Percentiles rank a stretch among this genome's conserved stretches.
Conservation (phyloP, 2,113 vertebrate species). For the Tylochromis polylepis region DNA sequence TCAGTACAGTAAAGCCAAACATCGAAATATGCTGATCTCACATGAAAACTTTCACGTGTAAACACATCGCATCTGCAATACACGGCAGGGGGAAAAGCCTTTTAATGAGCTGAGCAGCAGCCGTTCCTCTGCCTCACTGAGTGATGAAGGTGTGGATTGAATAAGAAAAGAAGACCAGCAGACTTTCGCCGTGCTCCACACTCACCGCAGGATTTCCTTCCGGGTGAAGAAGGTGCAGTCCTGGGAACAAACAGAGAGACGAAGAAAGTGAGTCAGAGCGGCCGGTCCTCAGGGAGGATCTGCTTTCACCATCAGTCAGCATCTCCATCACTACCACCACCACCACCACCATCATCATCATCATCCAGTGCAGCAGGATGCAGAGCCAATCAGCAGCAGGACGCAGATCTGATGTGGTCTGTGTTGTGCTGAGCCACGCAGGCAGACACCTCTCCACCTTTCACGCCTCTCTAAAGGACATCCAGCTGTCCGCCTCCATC, state of each 20-base stretch:
- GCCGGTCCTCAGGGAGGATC: not conserved
- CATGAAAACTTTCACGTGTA: not conserved
- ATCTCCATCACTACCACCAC: not conserved
- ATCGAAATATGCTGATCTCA: no score
- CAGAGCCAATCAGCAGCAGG: slow-evolving; percentile 18
- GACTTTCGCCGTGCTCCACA: not conserved
- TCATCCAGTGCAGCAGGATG: not conserved
- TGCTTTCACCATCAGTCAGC: slow-evolving; percentile 11
- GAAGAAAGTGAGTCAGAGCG: not conserved
- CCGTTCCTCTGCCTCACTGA: not conserved
- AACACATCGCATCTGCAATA: rapidly evolving
- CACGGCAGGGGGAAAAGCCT: not conserved
- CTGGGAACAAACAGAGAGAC: slow-evolving; percentile 65
- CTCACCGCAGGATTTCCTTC: slow-evolving; percentile 95
- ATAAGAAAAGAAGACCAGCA: not conserved
- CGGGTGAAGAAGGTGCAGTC: slow-evolving; percentile 95
- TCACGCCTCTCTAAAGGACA: not conserved
- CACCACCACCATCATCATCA: not conserved
- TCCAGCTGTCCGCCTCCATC: not conserved
- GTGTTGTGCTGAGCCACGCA: not conserved
- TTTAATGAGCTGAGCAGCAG: not conserved
- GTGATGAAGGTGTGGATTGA: not conserved
- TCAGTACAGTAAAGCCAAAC: not conserved
- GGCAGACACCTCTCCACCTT: not conserved
- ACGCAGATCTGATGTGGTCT: not conserved